Conservation (phyloP, 2,888 invertebrate genomes). For the Altica lythri region DNA sequence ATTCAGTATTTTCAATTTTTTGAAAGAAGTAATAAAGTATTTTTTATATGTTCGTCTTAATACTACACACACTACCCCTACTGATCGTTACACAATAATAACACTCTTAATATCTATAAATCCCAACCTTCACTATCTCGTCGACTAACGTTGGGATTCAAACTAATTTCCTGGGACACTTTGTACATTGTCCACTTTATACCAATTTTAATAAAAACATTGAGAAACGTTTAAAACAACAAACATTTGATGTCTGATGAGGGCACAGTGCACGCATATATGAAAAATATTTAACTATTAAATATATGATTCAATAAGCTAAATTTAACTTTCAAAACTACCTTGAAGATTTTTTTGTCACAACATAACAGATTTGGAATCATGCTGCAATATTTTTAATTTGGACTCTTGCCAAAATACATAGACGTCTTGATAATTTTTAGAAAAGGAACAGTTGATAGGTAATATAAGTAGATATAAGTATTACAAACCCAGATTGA, state of each 20-base stretch:
- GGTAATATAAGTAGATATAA: no score
- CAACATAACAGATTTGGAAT: slow-evolving; percentile 48
- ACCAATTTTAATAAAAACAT: slow-evolving; percentile 40
- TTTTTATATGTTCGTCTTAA: no score
- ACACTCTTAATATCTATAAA: no score
- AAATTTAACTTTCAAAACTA: slow-evolving; percentile 52
- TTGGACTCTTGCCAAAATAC: slow-evolving; percentile 48
- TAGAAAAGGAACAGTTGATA: background rate
- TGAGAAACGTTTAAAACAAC: slow-evolving; percentile 42
- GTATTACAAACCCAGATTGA: no score
- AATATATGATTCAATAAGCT: slow-evolving; percentile 54
- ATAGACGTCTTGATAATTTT: slow-evolving; percentile 31
- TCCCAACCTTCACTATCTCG: slow-evolving; percentile 43
- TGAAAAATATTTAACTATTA: slow-evolving; percentile 50
- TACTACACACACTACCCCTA: no score
- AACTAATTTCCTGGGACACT: slow-evolving; percentile 54
- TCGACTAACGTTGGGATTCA: slow-evolving; percentile 42
- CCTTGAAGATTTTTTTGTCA: slow-evolving; percentile 55
- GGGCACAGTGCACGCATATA: slow-evolving; percentile 46
- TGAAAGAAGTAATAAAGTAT: no score
- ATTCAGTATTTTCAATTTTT: no score
- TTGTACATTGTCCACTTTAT: slow-evolving; percentile 50
- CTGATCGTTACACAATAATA: no score
- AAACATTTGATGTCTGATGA: slow-evolving; percentile 40
- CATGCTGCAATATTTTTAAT: slow-evolving; percentile 47